Base-by-base conservation (phyloP, 2,797 vertebrate species). In the Schizopygopsis malacanthus region DNA sequence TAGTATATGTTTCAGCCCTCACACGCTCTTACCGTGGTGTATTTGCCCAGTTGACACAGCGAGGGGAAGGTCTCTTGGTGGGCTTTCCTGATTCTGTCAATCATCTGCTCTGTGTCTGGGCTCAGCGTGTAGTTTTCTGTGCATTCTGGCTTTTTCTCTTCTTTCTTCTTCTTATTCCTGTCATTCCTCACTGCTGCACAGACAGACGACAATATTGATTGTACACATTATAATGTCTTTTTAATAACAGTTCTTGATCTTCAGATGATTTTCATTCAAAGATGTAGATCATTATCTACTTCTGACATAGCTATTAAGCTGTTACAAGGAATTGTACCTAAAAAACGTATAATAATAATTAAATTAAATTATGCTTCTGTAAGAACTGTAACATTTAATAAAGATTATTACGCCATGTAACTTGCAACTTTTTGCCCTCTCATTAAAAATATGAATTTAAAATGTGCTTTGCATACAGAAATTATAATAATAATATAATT, bases 141-240 rank as follows among this genome's bases (percentile, higher is more conserved):
- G 89, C 97, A 97, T 94, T 99, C 98, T 1, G 96, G 94, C 92
- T 99, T 99, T 90, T 98, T 97, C 33, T 94, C 95, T 0, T 99
- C 98, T 92, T 99, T 99, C 92, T 99, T 99, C 95, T 99, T 99
- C 94, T 99, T 99, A 94, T 99, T 99, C 83, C 98, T 94, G 94
- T 99, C 98, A 0, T 99, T 99, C 89, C 98, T 96, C 93, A 99
- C 98, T 2, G 98, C 98, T 99, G 89, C 69, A 86, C 33, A 65
- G 37, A 76, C 39, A 41, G 5, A 41, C 1, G 10, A 18, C 37
- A 79, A 13, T 12, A 33, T 16, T 15, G 28, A 52, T 43, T 70
- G 6, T 15, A 10, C 43, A 18, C 25, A 70, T 41, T 52, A 1
- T 33, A 77, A 37, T 28, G 6, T 15, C 54, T 47, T 16, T n/a